Base-by-base conservation (phyloP, 2,888 invertebrate genomes). In the Xanthorhoe spadicearia region DNA sequence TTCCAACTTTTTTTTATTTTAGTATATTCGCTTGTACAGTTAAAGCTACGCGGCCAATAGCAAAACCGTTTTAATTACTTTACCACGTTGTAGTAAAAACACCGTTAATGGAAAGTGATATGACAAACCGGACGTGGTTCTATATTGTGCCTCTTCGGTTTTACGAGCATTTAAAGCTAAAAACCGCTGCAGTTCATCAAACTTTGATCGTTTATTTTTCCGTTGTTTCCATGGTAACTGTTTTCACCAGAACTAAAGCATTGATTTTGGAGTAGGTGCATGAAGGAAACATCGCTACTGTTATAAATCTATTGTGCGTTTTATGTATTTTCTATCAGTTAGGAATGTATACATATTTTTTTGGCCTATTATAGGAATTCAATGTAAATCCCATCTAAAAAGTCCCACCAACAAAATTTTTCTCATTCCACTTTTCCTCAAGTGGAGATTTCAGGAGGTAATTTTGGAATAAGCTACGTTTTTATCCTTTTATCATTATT, bases 1-100 rank as follows among this genome's bases (percentile, higher is more conserved):
- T 78, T 72, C 74, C 73, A 80, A 77, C 82, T 80, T 82, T 79
- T n/a, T 64, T 61, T 66, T 49, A 49, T 32, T 62, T 54, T 48
- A 54, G 15, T 46, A 57, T 53, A 52, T 63, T 75, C 84, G 81
- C 82, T 79, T 85, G 84, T 84, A 91, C 91, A 82, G 89, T 90
- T 88, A 88, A 89, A 79, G 81, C 80, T 81, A 78, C 79, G 81
- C 82, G 81, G 83, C 81, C 82, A 84, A 82, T 77, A 77, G 76
- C 79, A 82, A 76, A 52, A 87, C 91, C 92, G 92, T 92, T 92
- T 92, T 92, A 92, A 92, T 92, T 90, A 88, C 89, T 87, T 88
- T 84, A 87, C 85, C 86, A 85, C 84, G 86, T 84, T 82, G 82
- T 81, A 82, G 85, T 86, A 87, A 43, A 83, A 84, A 75, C 86